phyloP scores from a whole-genome alignment of 1,140 invertebrate species.

The Cataglyphis hispanica region DNA sequence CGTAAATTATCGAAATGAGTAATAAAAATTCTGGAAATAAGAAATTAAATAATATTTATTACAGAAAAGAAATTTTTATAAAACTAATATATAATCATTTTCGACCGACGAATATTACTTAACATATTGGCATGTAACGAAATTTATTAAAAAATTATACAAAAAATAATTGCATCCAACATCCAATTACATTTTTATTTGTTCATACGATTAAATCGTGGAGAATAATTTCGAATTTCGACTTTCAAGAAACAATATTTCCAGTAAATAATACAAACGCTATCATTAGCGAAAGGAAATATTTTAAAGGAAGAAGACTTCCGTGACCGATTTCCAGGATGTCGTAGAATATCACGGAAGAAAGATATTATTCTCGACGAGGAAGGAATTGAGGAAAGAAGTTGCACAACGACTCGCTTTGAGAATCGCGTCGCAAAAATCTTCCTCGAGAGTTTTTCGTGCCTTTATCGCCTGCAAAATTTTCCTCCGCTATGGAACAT shows the following conservation, averaged over 20 bases:
- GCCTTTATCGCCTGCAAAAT: constrained; percentile 37
- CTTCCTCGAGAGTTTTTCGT: constrained; percentile 4
- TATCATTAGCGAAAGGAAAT: constrained; percentile 48
- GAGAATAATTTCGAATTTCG: neutral
- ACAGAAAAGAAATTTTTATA: no score
- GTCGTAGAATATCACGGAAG: constrained; percentile 53
- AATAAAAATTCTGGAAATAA: no score
- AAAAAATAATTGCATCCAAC: neutral
- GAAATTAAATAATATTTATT: no score
- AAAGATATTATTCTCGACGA: constrained; percentile 49
- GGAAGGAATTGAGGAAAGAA: constrained; percentile 48
- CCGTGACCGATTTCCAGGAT: constrained; percentile 47
- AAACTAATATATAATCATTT: no score
- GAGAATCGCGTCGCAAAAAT: constrained; percentile 20
- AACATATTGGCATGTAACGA: neutral
- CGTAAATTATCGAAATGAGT: no score
- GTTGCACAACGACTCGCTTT: constrained; percentile 51
- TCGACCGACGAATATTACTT: neutral
- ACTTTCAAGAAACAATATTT: constrained; percentile 16
- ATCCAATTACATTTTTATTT: neutral
- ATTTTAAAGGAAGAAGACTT: constrained; percentile 58
- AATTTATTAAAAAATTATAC: neutral
- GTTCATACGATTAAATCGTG: neutral
- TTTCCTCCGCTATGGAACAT: constrained; percentile 28
- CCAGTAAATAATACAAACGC: constrained; percentile 29